Percentiles rank a stretch among this genome's conserved stretches.
Evolutionary conservation across 2,888 invertebrate species (phyloP).

Genomic region (Coremacera marginata): DNA sequence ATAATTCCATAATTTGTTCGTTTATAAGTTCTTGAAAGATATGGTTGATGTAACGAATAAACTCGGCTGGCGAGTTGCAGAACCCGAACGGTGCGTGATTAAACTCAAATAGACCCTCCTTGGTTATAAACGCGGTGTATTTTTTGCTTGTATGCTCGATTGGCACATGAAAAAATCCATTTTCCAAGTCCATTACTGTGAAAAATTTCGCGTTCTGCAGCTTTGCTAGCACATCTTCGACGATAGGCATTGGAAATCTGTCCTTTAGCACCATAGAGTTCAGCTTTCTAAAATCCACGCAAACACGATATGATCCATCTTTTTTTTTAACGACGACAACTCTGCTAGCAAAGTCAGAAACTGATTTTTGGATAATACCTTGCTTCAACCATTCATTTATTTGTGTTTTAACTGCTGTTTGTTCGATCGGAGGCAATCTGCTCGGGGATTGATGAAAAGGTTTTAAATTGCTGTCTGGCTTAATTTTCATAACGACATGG

Average conservation of each 20-base stretch:
- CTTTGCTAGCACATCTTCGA: background rate
- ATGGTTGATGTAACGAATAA: background rate
- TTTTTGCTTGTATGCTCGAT: conserved; percentile 34
- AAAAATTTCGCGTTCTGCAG: background rate
- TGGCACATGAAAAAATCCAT: background rate
- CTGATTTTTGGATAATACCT: background rate
- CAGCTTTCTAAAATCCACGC: background rate
- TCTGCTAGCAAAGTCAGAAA: background rate
- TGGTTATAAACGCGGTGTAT: conserved; percentile 34
- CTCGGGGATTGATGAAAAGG: background rate
- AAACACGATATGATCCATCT: background rate
- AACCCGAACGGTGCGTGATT: conserved; percentile 26
- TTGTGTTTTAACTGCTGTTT: conserved; percentile 17
- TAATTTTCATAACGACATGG: conserved; percentile 19
- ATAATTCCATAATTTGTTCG: background rate
- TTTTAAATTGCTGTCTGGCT: background rate
- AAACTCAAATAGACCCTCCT: conserved; percentile 37
- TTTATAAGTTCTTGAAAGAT: background rate
- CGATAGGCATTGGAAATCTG: background rate
- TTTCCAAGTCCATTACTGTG: background rate
- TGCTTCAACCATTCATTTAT: too few relatives aligned
- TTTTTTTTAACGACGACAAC: background rate
- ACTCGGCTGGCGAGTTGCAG: background rate
- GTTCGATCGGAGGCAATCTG: background rate
- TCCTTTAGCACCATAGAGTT: background rate